phyloP scores from a whole-genome alignment of 1,140 invertebrate genomes.

The Drosophila watanabei region DNA sequence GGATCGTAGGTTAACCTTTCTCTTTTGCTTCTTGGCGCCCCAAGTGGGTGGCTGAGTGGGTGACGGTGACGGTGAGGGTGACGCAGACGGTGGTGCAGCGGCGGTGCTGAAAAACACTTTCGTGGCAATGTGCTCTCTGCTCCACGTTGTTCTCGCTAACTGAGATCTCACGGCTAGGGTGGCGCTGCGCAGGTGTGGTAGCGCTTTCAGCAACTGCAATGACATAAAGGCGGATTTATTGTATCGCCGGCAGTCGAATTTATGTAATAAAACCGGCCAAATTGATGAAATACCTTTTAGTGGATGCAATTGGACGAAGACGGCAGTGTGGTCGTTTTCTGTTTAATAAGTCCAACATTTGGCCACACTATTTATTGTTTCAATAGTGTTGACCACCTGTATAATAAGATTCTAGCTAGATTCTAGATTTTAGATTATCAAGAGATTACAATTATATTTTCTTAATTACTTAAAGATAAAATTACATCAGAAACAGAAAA shows the following conservation, averaged over 20 bases:
- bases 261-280: slow-evolving; percentile 67
- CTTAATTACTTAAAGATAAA: no score
- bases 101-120: slow-evolving; percentile 56
- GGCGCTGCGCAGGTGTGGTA: slow-evolving; percentile 49
- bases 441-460: no score
- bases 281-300: slow-evolving; percentile 66
- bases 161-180: slow-evolving; percentile 26
- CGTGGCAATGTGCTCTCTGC: slow-evolving; percentile 63
- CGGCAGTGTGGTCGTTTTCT: not conserved
- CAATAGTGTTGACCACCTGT: no score
- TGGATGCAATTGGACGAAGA: slow-evolving; percentile 34
- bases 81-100: not conserved
- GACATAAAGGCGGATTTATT: slow-evolving; percentile 62
- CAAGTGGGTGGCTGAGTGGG: slow-evolving; percentile 84
- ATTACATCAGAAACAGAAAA: no score
- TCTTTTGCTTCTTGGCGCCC: slow-evolving; percentile 91
- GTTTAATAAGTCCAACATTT: not conserved
- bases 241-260: slow-evolving; percentile 36
- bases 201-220: slow-evolving; percentile 72
- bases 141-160: slow-evolving; percentile 57
- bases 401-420: no score
- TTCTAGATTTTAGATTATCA: no score
- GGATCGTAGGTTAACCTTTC: slow-evolving; percentile 89
- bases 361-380: no score
- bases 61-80: slow-evolving; percentile 16